Percentiles rank a stretch among this genome's conserved stretches.
Conservation (phyloP, 2,113 vertebrate species). For the Oncorhynchus keta region DNA sequence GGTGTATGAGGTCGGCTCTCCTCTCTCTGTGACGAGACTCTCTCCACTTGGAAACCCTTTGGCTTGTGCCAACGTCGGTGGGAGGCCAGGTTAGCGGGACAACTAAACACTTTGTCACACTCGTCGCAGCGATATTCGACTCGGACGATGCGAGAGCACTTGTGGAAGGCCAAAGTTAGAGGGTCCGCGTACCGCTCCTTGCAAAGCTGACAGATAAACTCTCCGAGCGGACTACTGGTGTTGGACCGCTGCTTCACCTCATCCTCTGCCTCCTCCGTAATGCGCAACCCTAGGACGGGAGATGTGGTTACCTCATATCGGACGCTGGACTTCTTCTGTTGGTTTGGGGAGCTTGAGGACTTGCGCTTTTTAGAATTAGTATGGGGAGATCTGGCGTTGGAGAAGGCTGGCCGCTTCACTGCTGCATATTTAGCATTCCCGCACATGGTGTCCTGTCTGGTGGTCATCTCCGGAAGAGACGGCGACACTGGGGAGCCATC, state of each 20-base stretch:
- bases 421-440: neutral
- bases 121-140: conserved; percentile 63
- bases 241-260: conserved; percentile 14
- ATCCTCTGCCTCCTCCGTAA: conserved; percentile 41
- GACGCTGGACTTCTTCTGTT: conserved; percentile 15
- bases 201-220: conserved; percentile 64
- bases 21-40: conserved; percentile 18
- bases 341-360: neutral
- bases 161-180: conserved; percentile 58
- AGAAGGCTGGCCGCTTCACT: conserved; percentile 27
- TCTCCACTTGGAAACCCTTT: conserved; percentile 12
- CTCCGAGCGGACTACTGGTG: conserved; percentile 35
- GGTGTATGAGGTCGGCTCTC: conserved; percentile 5
- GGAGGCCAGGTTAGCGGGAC: conserved; percentile 64
- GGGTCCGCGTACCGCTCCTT: conserved; percentile 56
- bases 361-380: conserved; percentile 42
- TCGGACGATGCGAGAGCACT: conserved; percentile 59
- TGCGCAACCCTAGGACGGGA: conserved; percentile 50
- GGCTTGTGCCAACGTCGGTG: conserved; percentile 67
- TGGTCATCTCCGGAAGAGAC: conserved; percentile 44
- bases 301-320: conserved; percentile 48
- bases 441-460: conserved; percentile 35
- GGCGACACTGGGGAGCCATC: conserved; percentile 30
- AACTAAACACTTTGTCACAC: conserved; percentile 64
- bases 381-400: conserved; percentile 20